Base-by-base conservation (phyloP, 1,140 invertebrate genomes). In the Papilio xuthus region DNA sequence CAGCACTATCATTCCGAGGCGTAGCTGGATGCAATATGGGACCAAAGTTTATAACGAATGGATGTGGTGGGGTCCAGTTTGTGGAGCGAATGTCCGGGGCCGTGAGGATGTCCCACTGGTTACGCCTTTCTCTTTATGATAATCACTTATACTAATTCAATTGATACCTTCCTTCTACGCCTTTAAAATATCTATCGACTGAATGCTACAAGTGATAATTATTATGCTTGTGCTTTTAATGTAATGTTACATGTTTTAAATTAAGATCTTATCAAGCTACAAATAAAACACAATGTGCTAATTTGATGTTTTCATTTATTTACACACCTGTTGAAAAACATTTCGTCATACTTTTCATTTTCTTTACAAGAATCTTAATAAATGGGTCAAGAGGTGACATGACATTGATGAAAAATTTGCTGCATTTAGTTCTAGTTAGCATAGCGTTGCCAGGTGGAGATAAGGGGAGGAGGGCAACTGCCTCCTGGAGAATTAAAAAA, bases 181-280 rank as follows among this genome's bases (percentile, higher is more conserved):
- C 93, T 94, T 93, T 91, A 84, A 91, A 88, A 81, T 88, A 87
- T 93, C 88, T 93, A 91, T 90, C 91, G 92, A 94, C 92, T 93
- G 93, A 94, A 86, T 88, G 90, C 86, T 91, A 87, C 88, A 89
- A 93, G 91, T 92, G 92, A 94, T 93, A 93, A 92, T 90, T 81
- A 89, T 88, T 92, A 88, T 90, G 93, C 93, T 94, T 94, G 90
- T 93, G 94, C 94, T 94, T 94, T 93, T 90, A 94, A 92, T 94
- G 92, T 94, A 92, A 88, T 89, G 90, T 93, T 90, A 91, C 88
- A 90, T 92, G 88, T 93, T 90, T 93, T 87, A 89, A 87, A 88
- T 91, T 90, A 92, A 89, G 88, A 86, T 86, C 85, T 91, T 90
- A 85, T 88, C 79, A 86, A 88, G 90, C 89, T 89, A 86, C 79